phyloP scores from a whole-genome alignment of 2,888 invertebrate species.

The Nymphalis polychloros region DNA sequence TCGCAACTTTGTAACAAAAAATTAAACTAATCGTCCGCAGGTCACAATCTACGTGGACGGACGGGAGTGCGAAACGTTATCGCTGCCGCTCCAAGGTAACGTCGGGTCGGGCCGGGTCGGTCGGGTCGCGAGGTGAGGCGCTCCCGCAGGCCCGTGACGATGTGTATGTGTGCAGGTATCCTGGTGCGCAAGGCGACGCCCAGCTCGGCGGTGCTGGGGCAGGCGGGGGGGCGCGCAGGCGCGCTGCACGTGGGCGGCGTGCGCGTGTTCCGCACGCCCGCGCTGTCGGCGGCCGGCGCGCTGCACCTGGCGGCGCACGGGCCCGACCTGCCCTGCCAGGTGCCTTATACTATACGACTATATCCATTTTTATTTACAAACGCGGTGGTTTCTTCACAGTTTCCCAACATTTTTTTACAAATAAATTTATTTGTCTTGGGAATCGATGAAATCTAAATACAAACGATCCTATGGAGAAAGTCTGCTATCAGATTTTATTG shows the following conservation, averaged over 20 bases:
- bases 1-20: background rate
- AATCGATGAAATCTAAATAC: too few relatives aligned
- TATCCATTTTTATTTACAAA: too few relatives aligned
- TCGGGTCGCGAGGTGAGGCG: background rate
- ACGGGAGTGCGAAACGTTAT: slow-evolving; percentile 78
- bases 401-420: too few relatives aligned
- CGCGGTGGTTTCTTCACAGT: too few relatives aligned
- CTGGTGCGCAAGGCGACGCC: slow-evolving; percentile 82
- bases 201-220: slow-evolving; percentile 74
- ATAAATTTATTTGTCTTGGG: too few relatives aligned
- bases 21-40: slow-evolving; percentile 46
- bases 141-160: background rate
- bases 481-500: too few relatives aligned
- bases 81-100: slow-evolving; percentile 81
- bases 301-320: slow-evolving; percentile 79
- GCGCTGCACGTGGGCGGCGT: slow-evolving; percentile 79
- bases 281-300: slow-evolving; percentile 76
- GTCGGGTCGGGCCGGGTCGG: background rate
- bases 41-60: slow-evolving; percentile 83
- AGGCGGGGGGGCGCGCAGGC: slow-evolving; percentile 50
- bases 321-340: slow-evolving; percentile 62
- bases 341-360: background rate
- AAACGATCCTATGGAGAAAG: too few relatives aligned
- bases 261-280: slow-evolving; percentile 81
- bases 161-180: slow-evolving; percentile 56